These are phyloP conservation scores for Rhynchomys soricoides DNA, from an alignment of 2,113 vertebrate genomes.

Conservation along the genomic window DNA sequence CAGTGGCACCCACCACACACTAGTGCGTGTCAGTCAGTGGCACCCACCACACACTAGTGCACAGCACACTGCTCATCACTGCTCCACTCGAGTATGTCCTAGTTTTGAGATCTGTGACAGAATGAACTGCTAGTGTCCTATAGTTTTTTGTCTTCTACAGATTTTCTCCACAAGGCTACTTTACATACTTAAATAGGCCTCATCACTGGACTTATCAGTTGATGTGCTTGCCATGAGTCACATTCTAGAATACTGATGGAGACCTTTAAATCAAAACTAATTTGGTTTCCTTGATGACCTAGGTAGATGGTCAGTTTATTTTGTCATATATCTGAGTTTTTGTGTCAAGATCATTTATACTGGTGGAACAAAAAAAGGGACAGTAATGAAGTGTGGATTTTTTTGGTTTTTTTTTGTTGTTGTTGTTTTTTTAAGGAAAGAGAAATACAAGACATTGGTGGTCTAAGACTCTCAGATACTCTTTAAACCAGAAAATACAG, in stretches of 20 bases:
- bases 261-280: conserved; percentile 42
- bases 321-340: not conserved
- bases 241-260: conserved; percentile 13
- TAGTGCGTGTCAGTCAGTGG: no score
- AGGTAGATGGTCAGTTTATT: conserved; percentile 1
- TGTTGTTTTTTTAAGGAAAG: not conserved
- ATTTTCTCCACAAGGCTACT: not conserved
- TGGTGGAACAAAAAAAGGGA: not conserved
- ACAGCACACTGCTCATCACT: not conserved
- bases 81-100: not conserved
- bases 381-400: conserved; percentile 36
- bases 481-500: conserved; percentile 25
- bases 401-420: no score
- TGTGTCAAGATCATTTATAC: conserved; percentile 44
- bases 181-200: not conserved
- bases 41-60: not conserved
- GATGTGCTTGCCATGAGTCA: not conserved
- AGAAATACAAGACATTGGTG: not conserved
- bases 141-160: conserved; percentile 9
- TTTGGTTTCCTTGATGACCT: conserved; percentile 1
- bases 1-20: not conserved
- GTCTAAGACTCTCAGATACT: not conserved
- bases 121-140: not conserved
- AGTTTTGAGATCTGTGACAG: not conserved
- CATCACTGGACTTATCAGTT: not conserved